Percentiles rank a stretch among this genome's conserved stretches.
phyloP scores from a whole-genome alignment of 2,113 vertebrate species.

The Eidolon helvum region DNA sequence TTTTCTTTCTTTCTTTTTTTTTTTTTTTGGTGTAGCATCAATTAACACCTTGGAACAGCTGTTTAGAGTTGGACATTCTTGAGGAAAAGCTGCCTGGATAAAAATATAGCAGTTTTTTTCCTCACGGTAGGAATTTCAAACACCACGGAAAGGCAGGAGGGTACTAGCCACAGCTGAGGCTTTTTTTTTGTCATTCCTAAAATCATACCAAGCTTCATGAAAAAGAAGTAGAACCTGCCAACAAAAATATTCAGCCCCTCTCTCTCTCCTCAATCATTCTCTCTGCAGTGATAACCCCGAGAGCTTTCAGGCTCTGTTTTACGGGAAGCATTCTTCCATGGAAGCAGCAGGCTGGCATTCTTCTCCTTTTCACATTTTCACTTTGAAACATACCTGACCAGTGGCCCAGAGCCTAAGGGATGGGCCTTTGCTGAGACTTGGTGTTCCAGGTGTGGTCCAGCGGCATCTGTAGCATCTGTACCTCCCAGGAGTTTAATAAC shows the following conservation, averaged over 20 bases:
- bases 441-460: background rate
- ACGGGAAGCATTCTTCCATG: background rate
- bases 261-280: background rate
- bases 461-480: accelerated
- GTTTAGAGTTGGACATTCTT: background rate
- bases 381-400: background rate
- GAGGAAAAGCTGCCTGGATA: background rate
- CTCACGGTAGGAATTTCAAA: background rate
- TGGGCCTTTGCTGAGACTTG: background rate
- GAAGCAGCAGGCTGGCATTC: background rate
- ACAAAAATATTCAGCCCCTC: background rate
- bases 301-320: background rate
- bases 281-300: background rate
- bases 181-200: background rate
- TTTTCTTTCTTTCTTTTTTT: no score
- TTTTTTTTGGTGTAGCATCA: background rate
- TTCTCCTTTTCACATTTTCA: background rate
- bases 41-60: background rate
- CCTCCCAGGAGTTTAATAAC: background rate
- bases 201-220: background rate
- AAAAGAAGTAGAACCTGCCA: background rate
- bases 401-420: background rate
- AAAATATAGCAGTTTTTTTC: background rate
- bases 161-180: accelerated
- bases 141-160: background rate